Base-by-base conservation (phyloP, 2,888 invertebrate species). In the Phyllotreta cruciferae region DNA sequence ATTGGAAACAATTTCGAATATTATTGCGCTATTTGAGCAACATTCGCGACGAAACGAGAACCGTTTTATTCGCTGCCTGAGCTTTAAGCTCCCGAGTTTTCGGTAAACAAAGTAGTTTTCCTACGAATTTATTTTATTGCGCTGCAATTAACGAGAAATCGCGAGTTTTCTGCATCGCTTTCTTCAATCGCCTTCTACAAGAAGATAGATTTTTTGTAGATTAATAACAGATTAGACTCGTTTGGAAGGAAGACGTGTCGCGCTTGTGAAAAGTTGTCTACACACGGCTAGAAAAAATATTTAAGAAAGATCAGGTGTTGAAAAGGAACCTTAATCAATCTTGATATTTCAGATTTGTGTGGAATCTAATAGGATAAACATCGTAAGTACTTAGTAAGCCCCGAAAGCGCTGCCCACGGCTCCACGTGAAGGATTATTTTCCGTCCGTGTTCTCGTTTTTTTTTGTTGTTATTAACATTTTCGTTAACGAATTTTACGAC, bases 301-400 rank as follows among this genome's bases (percentile, higher is more conserved):
- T 53, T 39, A 38, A 38, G 53, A 14, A 53, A 53, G 53, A 14
- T 38, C 53, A 53, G 53, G 14, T 39, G 53, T 53, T 53, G 53
- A 53, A 39, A 53, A 39, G 14, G 14, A 39, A n/a, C 53, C 14
- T 11, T 39, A 37, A 53, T 53, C 53, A 53, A 53, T 53, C 53
- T 53, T 53, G 14, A 13, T 38, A 53, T 53, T 53, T 53, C 9
- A 53, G 37, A 38, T 53, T 53, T 53, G 39, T 39, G 11, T 53
- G 39, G 14, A 53, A 53, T 14, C 39, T 53, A 53, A 53, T 53
- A 53, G 39, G 53, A 53, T 53, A 53, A 53, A 38, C 53, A 53
- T 53, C 53, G 13, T 53, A 53, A 53, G 39, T 13, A 53, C 13
- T 53, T 39, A 9, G 9, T 13, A n/a, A 36, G 35, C 4, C 5